Evolutionary conservation across 2,888 invertebrate genomes (phyloP).

Genomic region (Seira musarum): DNA sequence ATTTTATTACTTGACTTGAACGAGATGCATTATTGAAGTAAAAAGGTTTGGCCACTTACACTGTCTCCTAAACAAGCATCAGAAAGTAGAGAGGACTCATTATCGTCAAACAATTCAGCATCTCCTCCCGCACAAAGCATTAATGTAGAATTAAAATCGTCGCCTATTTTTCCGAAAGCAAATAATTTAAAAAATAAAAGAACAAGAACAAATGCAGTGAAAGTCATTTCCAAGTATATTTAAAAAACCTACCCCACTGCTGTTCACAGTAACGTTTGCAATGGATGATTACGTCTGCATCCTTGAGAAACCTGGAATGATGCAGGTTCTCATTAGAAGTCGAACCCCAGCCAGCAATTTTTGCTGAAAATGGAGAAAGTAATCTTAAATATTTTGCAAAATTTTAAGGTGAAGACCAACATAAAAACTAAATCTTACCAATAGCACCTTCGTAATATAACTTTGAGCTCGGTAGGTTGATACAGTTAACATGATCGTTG

Average conservation of each 20-base stretch:
- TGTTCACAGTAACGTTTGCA: neutral
- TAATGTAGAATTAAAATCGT: neutral
- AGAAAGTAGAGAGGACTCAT: neutral
- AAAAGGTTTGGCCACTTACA: neutral
- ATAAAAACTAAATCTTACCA: too few relatives aligned
- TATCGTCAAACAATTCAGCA: too few relatives aligned
- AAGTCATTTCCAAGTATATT: too few relatives aligned
- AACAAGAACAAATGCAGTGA: neutral
- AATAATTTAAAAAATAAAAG: slow-evolving; percentile 9
- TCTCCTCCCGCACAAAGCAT: neutral
- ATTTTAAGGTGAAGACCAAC: too few relatives aligned
- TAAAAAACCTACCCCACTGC: slow-evolving; percentile 1
- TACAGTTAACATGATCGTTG: neutral
- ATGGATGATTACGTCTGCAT: neutral
- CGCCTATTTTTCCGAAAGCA: neutral
- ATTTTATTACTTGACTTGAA: too few relatives aligned
- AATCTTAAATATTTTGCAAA: too few relatives aligned
- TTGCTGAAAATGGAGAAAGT: neutral
- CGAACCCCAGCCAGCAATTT: neutral
- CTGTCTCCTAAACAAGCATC: neutral
- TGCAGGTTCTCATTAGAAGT: too few relatives aligned
- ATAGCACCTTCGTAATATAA: neutral
- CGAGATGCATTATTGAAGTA: too few relatives aligned
- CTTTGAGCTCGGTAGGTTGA: neutral
- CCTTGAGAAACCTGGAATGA: neutral